phyloP scores from a whole-genome alignment of 2,797 vertebrate species.

The Myripristis murdjan region DNA sequence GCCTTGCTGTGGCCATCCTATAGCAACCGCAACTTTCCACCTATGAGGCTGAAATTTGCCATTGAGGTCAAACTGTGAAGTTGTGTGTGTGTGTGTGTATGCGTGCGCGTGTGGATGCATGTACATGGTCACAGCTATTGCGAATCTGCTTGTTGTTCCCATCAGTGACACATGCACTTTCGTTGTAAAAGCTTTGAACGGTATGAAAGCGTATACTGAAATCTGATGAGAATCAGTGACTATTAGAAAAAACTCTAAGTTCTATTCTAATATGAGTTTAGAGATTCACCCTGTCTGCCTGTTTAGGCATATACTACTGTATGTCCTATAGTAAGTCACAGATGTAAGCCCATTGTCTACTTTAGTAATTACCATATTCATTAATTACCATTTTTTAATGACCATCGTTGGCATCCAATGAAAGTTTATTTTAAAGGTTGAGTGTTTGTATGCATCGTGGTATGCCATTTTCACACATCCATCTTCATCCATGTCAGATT shows the following conservation, averaged over 20 bases:
- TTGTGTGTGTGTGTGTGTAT: no score
- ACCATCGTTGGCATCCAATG: background rate
- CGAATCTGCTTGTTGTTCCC: slow-evolving; percentile 17
- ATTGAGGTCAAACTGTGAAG: no score
- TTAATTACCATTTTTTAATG: no score
- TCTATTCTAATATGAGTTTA: slow-evolving; percentile 38
- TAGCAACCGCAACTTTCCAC: no score
- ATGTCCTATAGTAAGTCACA: background rate
- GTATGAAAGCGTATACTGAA: slow-evolving; percentile 35
- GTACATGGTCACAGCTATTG: no score
- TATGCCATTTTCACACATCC: slow-evolving; percentile 17
- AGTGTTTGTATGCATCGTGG: slow-evolving; percentile 13
- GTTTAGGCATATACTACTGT: slow-evolving; percentile 11
- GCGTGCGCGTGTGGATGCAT: no score
- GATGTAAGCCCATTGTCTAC: slow-evolving; percentile 2
- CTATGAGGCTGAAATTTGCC: no score
- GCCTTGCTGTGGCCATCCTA: no score
- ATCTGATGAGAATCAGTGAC: slow-evolving; percentile 15
- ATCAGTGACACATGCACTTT: slow-evolving; percentile 44
- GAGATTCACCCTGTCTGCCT: slow-evolving; percentile 33
- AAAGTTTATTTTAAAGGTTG: slow-evolving; percentile 18
- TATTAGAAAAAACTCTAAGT: slow-evolving; percentile 41
- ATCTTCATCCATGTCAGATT: slow-evolving; percentile 27
- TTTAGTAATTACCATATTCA: no score
- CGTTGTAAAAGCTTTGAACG: slow-evolving; percentile 20